Conservation (phyloP, 2,888 invertebrate genomes). For the Flabesymbios commensalis region DNA sequence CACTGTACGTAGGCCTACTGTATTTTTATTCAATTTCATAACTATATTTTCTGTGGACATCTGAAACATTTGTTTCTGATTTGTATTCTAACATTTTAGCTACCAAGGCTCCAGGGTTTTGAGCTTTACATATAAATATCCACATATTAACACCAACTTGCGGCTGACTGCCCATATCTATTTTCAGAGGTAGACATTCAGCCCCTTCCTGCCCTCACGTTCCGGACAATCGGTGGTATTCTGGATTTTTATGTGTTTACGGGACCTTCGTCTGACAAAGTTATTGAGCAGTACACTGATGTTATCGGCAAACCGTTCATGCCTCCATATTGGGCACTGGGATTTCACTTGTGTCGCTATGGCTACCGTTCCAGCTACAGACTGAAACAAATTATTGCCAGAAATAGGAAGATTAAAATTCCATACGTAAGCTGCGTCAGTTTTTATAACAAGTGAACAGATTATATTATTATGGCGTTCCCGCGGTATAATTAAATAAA, state of each 20-base stretch:
- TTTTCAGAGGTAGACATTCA: slow-evolving; percentile 73
- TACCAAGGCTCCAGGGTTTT: too few species aligned
- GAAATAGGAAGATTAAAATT: slow-evolving; percentile 55
- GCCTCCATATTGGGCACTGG: slow-evolving; percentile 56
- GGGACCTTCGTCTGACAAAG: slow-evolving; percentile 72
- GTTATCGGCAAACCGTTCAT: slow-evolving; percentile 66
- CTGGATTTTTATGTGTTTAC: slow-evolving; percentile 78
- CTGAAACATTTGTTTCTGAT: too few species aligned
- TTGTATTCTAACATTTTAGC: too few species aligned
- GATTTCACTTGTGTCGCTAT: slow-evolving; percentile 55
- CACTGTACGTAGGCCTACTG: too few species aligned
- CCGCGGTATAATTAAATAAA: too few species aligned
- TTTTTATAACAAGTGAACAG: too few species aligned
- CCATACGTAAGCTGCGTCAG: slow-evolving; percentile 59
- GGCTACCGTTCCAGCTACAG: slow-evolving; percentile 42
- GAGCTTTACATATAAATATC: too few species aligned
- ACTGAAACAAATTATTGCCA: slow-evolving; percentile 43
- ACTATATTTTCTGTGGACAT: too few species aligned
- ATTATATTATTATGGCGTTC: too few species aligned
- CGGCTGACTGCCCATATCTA: too few species aligned
- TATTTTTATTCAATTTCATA: too few species aligned
- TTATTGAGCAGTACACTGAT: slow-evolving; percentile 53
- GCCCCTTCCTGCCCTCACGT: slow-evolving; percentile 81
- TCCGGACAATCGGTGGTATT: slow-evolving; percentile 79
- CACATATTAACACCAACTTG: too few species aligned